These are phyloP conservation scores for Spizaetus ornatus DNA, from an alignment of 2,113 vertebrate genomes.

Conservation along the genomic window DNA sequence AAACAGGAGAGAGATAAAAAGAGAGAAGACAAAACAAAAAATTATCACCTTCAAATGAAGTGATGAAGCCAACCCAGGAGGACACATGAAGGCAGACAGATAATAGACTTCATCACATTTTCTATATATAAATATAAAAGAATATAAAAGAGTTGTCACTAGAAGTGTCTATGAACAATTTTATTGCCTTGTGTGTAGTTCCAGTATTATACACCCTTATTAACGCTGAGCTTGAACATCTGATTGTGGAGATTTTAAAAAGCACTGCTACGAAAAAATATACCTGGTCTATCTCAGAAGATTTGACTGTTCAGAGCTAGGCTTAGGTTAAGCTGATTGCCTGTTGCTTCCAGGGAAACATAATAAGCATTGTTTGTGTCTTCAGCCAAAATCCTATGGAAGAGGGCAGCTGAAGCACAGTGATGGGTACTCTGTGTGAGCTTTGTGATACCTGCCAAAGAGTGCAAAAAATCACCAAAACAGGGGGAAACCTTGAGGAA, in stretches of 20 bases:
- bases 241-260: background rate
- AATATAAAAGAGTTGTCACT: background rate
- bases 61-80: background rate
- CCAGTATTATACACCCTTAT: background rate
- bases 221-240: background rate
- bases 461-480: background rate
- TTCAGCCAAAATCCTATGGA: background rate
- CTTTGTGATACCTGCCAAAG: background rate
- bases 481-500: background rate
- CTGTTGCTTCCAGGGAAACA: background rate
- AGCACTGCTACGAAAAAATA: background rate
- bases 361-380: background rate
- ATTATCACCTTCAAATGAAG: background rate
- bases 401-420: background rate
- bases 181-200: background rate
- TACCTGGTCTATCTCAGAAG: background rate
- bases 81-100: background rate
- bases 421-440: background rate
- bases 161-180: background rate
- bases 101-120: background rate
- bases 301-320: background rate
- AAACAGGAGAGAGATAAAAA: background rate
- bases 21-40: background rate
- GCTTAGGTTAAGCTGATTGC: background rate
- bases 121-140: background rate